Conservation (phyloP, 2,888 invertebrate species). For the Calephelis perditalis region DNA sequence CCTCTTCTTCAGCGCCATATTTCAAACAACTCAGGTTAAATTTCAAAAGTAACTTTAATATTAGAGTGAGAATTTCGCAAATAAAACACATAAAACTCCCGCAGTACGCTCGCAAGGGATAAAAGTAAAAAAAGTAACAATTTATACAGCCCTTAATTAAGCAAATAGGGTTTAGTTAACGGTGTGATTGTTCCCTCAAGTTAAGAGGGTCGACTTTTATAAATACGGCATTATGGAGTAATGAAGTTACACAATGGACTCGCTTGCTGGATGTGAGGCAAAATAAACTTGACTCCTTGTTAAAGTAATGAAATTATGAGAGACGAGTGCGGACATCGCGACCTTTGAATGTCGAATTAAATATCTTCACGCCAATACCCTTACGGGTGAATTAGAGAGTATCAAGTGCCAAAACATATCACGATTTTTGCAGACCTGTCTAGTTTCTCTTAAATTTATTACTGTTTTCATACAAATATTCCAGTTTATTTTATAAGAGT, state of each 20-base stretch:
- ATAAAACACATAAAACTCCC: conserved; percentile 12
- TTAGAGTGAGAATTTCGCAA: conserved; percentile 1
- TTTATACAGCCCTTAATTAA: conserved; percentile 32
- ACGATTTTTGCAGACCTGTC: too few relatives aligned
- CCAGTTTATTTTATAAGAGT: too few relatives aligned
- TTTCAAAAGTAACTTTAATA: conserved; percentile 1
- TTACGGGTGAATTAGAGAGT: too few relatives aligned
- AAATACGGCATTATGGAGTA: conserved; percentile 59
- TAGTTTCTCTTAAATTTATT: too few relatives aligned
- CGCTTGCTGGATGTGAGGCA: conserved; percentile 32
- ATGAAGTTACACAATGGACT: conserved; percentile 54
- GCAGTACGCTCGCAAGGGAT: conserved; percentile 14
- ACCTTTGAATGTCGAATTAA: neutral
- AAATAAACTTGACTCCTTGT: conserved; percentile 9
- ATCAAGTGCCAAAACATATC: too few relatives aligned
- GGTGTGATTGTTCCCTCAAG: conserved; percentile 42
- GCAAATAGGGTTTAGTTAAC: conserved; percentile 42
- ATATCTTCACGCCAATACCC: too few relatives aligned
- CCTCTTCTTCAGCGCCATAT: neutral
- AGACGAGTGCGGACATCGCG: conserved; percentile 5
- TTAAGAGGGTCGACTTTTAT: conserved; percentile 42
- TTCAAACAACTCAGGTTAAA: conserved; percentile 1
- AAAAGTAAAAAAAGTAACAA: conserved; percentile 16
- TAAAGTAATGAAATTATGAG: conserved; percentile 11
- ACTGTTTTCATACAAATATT: too few relatives aligned